phyloP scores from a whole-genome alignment of 2,888 invertebrate species.

The Ormyrus pomaceus region DNA sequence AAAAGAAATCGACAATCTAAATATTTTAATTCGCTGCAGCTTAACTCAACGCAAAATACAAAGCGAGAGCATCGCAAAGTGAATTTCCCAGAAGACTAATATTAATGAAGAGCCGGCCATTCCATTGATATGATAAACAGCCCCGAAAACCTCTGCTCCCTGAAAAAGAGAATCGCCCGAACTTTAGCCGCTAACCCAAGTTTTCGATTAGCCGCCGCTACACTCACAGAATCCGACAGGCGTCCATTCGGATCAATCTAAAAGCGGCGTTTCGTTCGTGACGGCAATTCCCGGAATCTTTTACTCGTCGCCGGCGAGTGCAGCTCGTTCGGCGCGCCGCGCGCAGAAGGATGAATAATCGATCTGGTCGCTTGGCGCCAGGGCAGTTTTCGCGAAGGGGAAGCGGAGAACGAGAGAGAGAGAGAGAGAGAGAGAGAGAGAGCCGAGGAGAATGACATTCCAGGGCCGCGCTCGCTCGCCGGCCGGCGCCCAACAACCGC shows the following conservation, averaged over 20 bases:
- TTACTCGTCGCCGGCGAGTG: not conserved
- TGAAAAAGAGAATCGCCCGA: too few relatives aligned
- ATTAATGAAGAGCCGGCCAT: too few relatives aligned
- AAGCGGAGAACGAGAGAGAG: not conserved
- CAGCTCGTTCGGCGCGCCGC: not conserved
- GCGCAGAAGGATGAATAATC: slow-evolving; percentile 26
- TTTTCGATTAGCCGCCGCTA: not conserved
- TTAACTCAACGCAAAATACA: too few relatives aligned
- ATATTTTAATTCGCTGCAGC: too few relatives aligned
- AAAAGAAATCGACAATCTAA: too few relatives aligned
- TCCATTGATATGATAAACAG: too few relatives aligned
- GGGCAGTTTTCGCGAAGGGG: slow-evolving; percentile 31
- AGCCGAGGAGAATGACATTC: slow-evolving; percentile 35
- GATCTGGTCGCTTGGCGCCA: slow-evolving; percentile 43
- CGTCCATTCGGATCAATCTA: not conserved
- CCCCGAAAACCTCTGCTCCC: too few relatives aligned
- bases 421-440: not conserved
- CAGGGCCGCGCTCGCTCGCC: slow-evolving; percentile 22
- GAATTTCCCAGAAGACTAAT: too few relatives aligned
- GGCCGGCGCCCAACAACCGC: slow-evolving; percentile 22
- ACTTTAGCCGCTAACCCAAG: too few relatives aligned
- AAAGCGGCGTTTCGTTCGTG: too few relatives aligned
- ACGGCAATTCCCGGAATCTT: slow-evolving; percentile 24
- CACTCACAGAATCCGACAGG: not conserved
- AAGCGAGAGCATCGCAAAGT: too few relatives aligned